Conservation (phyloP, 2,888 invertebrate species). For the Mongoloraphidia duomilia region DNA sequence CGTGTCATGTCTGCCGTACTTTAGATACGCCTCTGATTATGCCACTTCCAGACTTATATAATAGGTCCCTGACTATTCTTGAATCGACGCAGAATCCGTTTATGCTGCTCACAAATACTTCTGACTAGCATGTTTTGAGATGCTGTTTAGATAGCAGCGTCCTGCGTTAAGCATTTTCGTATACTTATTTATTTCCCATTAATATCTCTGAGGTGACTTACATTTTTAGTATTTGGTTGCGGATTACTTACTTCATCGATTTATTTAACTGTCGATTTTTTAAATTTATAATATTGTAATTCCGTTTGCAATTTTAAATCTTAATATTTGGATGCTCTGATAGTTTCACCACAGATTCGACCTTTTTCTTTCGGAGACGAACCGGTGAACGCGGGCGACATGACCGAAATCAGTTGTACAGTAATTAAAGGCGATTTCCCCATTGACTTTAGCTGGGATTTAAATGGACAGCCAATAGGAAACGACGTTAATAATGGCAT, state of each 20-base stretch:
- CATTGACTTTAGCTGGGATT: constrained; percentile 54
- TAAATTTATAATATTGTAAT: constrained; percentile 6
- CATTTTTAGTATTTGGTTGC: too few species aligned
- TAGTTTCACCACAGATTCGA: constrained; percentile 45
- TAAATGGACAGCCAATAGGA: constrained; percentile 41
- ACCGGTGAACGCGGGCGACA: constrained; percentile 56
- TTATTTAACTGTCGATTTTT: neutral
- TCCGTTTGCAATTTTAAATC: constrained; percentile 4
- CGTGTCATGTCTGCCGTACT: too few species aligned
- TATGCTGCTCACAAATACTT: too few species aligned
- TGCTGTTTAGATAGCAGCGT: too few species aligned
- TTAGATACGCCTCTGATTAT: too few species aligned
- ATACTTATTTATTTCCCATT: too few species aligned
- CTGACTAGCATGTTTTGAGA: too few species aligned
- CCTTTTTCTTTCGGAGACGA: constrained; percentile 44
- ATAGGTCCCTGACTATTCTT: too few species aligned
- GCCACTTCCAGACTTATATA: too few species aligned
- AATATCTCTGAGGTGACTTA: too few species aligned
- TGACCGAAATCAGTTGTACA: constrained; percentile 53
- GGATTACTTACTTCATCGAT: constrained; percentile 8
- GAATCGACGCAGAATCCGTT: too few species aligned
- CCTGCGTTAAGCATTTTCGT: too few species aligned
- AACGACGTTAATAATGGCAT: neutral
- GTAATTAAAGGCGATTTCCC: constrained; percentile 61
- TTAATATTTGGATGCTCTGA: constrained; percentile 13